Evolutionary conservation across 2,113 vertebrate genomes (phyloP), one percentile per base, ranked within the genome.

Genomic region (Baryphthengus martii): DNA sequence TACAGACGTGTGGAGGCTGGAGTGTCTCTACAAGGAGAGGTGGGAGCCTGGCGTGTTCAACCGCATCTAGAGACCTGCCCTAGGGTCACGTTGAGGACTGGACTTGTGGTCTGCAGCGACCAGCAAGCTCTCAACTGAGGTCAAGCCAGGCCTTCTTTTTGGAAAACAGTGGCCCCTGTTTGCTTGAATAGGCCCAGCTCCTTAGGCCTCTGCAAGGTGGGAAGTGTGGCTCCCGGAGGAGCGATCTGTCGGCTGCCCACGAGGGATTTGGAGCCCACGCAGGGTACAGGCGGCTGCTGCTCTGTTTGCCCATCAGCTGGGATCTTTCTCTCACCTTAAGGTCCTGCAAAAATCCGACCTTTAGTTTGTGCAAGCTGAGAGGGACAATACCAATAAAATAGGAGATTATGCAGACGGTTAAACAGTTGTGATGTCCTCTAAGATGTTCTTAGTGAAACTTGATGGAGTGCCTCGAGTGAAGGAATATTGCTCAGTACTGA

Each of bases 341-440:
- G 11, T 53, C 55, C 83, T 78, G 66, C 67, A 47, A 16, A 79
- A 68, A 45, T 37, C 73, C 84, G 17, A 1, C 40, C 58, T 85
- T 78, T 21, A 7, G 9, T 45, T 66, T 29, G 53, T 78, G 56
- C 12, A n/a, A 26, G 26, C 58, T 7, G 50, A 24, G 71, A 93
- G 44, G 37, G 31, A 31, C n/a, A 18, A 26, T 9, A 18, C 61
- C 77, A 62, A 44, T 78, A 40, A 14, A 39, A 23, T 28, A 31
- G 49, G 31, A 82, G 81, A 58, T 91, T 33, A 93, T 85, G 87
- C 81, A 96, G 63, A 89, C 65, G 37, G 45, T 29, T 45, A 58
- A 75, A 63, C n/a, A 37, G 66, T 33, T 62, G 77, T 85, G 84
- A 90, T 87, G 95, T 91, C 77, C 70, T 14, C 71, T 2, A 71